Conservation (phyloP, 1,140 invertebrate genomes). For the Steinernema khuongi region DNA sequence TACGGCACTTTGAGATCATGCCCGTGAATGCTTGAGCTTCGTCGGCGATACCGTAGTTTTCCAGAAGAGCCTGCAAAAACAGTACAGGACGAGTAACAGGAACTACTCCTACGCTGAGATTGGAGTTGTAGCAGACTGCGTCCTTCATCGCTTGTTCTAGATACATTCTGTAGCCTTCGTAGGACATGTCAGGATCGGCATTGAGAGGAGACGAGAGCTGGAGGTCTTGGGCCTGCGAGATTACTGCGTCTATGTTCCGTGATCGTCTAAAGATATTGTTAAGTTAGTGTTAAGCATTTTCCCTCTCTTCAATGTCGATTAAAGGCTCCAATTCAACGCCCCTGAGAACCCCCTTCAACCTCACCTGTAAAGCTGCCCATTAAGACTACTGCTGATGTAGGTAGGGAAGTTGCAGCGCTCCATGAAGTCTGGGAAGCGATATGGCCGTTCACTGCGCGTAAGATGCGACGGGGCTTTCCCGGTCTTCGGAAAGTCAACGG, state of each 20-base stretch:
- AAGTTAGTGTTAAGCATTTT: not conserved
- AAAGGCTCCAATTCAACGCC: not conserved
- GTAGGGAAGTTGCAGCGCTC: not conserved
- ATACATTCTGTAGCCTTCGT: constrained; percentile 19
- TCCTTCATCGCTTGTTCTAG: not conserved
- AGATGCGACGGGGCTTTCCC: constrained; percentile 29
- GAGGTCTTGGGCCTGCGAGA: no score
- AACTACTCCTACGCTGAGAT: constrained; percentile 23
- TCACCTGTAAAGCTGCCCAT: not conserved
- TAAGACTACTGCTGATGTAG: not conserved
- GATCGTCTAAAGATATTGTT: no score
- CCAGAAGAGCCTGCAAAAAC: constrained; percentile 35
- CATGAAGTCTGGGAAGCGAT: not conserved
- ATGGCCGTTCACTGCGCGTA: not conserved
- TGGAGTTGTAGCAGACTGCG: not conserved
- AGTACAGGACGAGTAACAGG: not conserved
- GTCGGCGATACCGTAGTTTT: constrained; percentile 40
- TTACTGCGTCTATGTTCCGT: no score
- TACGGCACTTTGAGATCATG: constrained; percentile 31
- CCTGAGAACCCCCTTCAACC: not conserved
- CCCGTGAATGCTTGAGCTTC: constrained; percentile 49
- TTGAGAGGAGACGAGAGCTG: not conserved
- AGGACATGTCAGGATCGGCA: not conserved
- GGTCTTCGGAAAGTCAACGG: constrained; percentile 55
- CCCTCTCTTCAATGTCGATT: not conserved